These are phyloP conservation scores for Cryptotis parvus DNA, from an alignment of 2,113 vertebrate species.

Conservation along the genomic window DNA sequence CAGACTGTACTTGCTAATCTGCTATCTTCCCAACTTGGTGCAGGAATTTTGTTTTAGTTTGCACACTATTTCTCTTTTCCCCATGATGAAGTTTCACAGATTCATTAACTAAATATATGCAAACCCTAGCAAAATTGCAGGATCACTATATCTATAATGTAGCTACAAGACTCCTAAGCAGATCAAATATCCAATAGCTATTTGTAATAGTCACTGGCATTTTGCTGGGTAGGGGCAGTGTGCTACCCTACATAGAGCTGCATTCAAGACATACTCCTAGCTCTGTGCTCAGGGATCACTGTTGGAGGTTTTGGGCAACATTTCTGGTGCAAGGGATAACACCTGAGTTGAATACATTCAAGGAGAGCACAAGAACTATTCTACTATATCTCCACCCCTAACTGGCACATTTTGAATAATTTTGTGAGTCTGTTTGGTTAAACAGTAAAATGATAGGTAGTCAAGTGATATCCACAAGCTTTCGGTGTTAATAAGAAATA, in stretches of 20 bases:
- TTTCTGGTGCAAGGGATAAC: no score
- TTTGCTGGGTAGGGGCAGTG: no score
- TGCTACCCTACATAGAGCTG: no score
- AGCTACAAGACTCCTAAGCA: not conserved
- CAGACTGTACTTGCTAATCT: no score
- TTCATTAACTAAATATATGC: not conserved
- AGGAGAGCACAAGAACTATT: no score
- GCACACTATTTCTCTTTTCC: not conserved
- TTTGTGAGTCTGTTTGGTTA: not conserved
- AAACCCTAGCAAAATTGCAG: not conserved
- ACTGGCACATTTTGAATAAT: not conserved
- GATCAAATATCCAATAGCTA: not conserved
- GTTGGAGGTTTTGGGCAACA: no score
- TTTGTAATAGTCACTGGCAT: no score
- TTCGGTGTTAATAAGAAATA: not conserved
- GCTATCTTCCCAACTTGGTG: no score
- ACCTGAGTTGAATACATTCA: no score
- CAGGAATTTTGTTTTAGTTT: not conserved
- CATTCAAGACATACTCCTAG: no score
- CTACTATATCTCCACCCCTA: not conserved
- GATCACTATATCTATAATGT: not conserved
- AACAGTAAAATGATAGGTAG: not conserved
- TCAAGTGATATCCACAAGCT: not conserved
- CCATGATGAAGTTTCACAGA: not conserved
- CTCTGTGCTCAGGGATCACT: no score